Evolutionary conservation across 1,140 invertebrate genomes (phyloP).

Genomic region (Protaetia brevitarsis): DNA sequence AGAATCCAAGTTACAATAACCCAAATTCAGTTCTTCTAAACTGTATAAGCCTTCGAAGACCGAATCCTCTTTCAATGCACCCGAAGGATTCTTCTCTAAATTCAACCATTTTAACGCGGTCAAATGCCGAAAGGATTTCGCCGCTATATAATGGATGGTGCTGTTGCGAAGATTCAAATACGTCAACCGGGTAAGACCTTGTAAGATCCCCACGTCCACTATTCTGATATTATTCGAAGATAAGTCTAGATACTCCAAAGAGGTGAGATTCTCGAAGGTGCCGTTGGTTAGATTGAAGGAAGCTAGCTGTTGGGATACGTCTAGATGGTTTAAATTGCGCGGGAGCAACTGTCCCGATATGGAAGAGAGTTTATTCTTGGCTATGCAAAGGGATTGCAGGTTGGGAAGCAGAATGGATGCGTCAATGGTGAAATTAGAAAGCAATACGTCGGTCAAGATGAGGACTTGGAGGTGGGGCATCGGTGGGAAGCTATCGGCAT

Average conservation of each 20-base stretch:
- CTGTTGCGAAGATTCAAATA: slow-evolving; percentile 53
- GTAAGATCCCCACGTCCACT: slow-evolving; percentile 51
- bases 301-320: slow-evolving; percentile 53
- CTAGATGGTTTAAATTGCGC: slow-evolving; percentile 50
- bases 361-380: slow-evolving; percentile 51
- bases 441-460: slow-evolving; percentile 49
- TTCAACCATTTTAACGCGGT: slow-evolving; percentile 52
- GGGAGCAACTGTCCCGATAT: slow-evolving; percentile 50
- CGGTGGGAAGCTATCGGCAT: slow-evolving; percentile 50
- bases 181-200: slow-evolving; percentile 49
- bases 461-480: slow-evolving; percentile 53
- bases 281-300: slow-evolving; percentile 43
- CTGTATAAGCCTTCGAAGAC: slow-evolving; percentile 47
- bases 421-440: slow-evolving; percentile 42
- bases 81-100: slow-evolving; percentile 54
- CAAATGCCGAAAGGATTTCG: slow-evolving; percentile 48
- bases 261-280: slow-evolving; percentile 37
- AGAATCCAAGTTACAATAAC: too few relatives aligned
- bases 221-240: slow-evolving; percentile 52
- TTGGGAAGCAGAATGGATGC: slow-evolving; percentile 50
- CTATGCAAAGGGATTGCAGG: slow-evolving; percentile 50
- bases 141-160: slow-evolving; percentile 51
- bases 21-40: slow-evolving; percentile 50
- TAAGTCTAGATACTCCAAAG: slow-evolving; percentile 40
- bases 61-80: slow-evolving; percentile 33